These are phyloP conservation scores for Brachionus plicatilis DNA, from an alignment of 1,140 invertebrate genomes.

Conservation along the genomic window DNA sequence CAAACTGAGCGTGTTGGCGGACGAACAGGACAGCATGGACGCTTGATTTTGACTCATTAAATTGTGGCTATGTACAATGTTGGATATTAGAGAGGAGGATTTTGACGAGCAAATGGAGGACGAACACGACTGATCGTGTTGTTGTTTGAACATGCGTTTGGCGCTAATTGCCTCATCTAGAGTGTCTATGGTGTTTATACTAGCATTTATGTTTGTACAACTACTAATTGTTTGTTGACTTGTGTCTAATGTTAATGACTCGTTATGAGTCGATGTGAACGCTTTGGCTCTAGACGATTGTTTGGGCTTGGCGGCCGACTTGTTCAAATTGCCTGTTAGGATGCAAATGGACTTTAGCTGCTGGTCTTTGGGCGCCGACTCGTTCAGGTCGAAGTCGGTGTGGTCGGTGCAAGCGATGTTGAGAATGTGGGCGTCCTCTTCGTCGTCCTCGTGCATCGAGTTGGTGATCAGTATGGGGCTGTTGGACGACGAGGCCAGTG, in stretches of 20 bases:
- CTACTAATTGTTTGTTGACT: constrained; percentile 39
- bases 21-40: background rate
- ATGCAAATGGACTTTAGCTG: constrained; percentile 18
- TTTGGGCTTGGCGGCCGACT: background rate
- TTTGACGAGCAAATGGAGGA: constrained; percentile 9
- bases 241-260: constrained; percentile 25
- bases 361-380: background rate
- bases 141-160: background rate
- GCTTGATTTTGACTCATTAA: background rate
- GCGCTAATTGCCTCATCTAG: constrained; percentile 4
- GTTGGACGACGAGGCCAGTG: background rate
- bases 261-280: constrained; percentile 5
- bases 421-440: background rate
- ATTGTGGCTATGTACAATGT: constrained; percentile 1
- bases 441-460: background rate
- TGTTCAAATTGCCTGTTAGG: background rate
- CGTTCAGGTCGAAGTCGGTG: background rate
- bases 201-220: constrained; percentile 26
- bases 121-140: constrained; percentile 18
- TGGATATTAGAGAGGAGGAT: background rate
- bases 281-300: background rate
- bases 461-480: constrained; percentile 7
- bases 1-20: background rate
- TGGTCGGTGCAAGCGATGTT: background rate
- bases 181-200: constrained; percentile 31